Percentiles rank a stretch among this genome's conserved stretches.
These are phyloP conservation scores for Latheticus oryzae DNA, from an alignment of 2,888 invertebrate species.

Conservation along the genomic window DNA sequence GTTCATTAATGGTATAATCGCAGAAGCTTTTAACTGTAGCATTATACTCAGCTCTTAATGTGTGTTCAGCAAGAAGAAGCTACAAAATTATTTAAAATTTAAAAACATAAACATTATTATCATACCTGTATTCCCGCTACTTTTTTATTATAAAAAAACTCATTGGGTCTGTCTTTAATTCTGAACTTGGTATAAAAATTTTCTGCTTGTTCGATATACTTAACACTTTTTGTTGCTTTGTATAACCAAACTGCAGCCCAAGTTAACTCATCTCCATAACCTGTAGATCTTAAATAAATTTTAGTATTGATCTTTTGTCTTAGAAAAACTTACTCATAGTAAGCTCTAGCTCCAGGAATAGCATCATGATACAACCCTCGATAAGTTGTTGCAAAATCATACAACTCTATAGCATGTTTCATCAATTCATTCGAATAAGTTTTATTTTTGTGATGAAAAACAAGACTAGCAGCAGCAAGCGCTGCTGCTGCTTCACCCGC, in stretches of 20 bases:
- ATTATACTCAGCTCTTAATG: conserved; percentile 63
- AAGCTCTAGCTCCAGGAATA: conserved; percentile 67
- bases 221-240: conserved; percentile 66
- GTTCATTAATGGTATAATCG: conserved; percentile 65
- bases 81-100: conserved; percentile 44
- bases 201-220: conserved; percentile 67
- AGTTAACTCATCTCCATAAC: conserved; percentile 70
- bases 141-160: conserved; percentile 70
- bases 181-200: conserved; percentile 66
- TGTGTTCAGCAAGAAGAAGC: conserved; percentile 67
- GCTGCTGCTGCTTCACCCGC: conserved; percentile 73
- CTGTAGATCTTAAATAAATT: conserved; percentile 54
- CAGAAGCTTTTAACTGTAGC: conserved; percentile 67
- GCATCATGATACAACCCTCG: conserved; percentile 68
- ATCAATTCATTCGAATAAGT: conserved; percentile 65
- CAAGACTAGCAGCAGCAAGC: conserved; percentile 68
- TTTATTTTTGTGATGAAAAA: conserved; percentile 65
- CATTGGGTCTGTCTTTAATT: conserved; percentile 66
- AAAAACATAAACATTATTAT: not conserved
- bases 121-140: conserved; percentile 69
- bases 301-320: not conserved
- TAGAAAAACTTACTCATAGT: conserved; percentile 66
- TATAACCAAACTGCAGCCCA: conserved; percentile 71
- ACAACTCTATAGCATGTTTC: conserved; percentile 67
- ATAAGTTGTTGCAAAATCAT: conserved; percentile 67